Evolutionary conservation across 2,113 vertebrate species (phyloP).

Genomic region (Circaetus gallicus): DNA sequence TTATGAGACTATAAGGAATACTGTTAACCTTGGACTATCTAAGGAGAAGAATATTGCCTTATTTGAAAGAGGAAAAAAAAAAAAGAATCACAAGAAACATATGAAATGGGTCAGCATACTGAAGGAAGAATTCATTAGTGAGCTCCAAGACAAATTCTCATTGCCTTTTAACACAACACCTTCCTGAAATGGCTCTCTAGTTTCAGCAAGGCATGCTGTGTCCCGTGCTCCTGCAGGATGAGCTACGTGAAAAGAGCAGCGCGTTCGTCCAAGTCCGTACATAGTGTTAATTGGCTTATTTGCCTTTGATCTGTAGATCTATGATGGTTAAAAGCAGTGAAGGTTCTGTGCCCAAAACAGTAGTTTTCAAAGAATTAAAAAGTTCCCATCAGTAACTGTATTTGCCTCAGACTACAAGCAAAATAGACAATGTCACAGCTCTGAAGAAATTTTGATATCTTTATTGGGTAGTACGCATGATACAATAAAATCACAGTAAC

Average conservation of each 20-base stretch:
- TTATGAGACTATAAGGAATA: not conserved
- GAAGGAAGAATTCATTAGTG: not conserved
- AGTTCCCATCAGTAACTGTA: not conserved
- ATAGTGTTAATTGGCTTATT: not conserved
- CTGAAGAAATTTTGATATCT: not conserved
- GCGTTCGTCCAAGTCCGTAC: not conserved
- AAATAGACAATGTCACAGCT: not conserved
- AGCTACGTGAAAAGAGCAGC: not conserved
- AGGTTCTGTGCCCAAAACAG: not conserved
- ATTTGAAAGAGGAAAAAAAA: not conserved
- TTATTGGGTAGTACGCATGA: not conserved
- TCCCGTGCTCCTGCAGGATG: not conserved
- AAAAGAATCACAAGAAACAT: not conserved
- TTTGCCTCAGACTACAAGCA: not conserved
- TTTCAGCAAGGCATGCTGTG: not conserved
- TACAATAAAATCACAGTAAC: not conserved
- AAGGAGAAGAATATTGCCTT: not conserved
- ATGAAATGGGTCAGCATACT: not conserved
- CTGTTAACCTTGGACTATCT: constrained; percentile 18
- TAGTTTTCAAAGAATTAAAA: not conserved
- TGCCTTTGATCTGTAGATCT: not conserved
- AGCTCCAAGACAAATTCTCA: not conserved
- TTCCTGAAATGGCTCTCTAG: not conserved
- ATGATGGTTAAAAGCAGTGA: not conserved
- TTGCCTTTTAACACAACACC: not conserved